phyloP scores from a whole-genome alignment of 2,113 vertebrate genomes.

The Seriola aureovittata region DNA sequence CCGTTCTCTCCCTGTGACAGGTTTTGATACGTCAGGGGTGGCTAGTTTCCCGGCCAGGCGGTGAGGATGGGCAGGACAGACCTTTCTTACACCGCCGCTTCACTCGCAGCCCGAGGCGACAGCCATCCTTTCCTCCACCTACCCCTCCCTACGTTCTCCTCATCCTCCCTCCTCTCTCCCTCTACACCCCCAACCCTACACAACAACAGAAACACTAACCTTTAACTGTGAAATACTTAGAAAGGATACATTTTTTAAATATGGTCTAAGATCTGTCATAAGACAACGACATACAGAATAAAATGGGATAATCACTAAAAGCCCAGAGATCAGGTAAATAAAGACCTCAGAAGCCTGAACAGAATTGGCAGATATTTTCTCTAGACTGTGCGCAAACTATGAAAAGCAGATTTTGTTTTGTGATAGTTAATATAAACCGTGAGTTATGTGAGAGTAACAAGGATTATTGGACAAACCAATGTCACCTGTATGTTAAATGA shows the following conservation, averaged over 20 bases:
- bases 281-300: background rate
- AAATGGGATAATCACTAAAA: conserved; percentile 5
- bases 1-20: conserved; percentile 70
- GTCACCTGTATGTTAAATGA: too few species aligned
- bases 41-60: conserved; percentile 59
- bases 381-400: background rate
- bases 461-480: background rate
- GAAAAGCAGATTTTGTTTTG: background rate
- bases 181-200: background rate
- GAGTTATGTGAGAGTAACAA: background rate
- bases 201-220: conserved; percentile 28
- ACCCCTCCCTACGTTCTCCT: conserved; percentile 18
- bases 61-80: conserved; percentile 50
- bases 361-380: background rate
- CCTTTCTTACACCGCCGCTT: conserved; percentile 49
- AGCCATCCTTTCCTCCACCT: conserved; percentile 41
- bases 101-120: conserved; percentile 70
- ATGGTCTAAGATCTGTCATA: background rate
- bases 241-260: background rate
- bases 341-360: background rate
- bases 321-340: background rate
- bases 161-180: background rate
- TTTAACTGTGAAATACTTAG: background rate
- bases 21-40: conserved; percentile 80
- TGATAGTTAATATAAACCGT: background rate